Evolutionary conservation across 2,888 invertebrate genomes (phyloP).

Genomic region (Aphrophora alni): DNA sequence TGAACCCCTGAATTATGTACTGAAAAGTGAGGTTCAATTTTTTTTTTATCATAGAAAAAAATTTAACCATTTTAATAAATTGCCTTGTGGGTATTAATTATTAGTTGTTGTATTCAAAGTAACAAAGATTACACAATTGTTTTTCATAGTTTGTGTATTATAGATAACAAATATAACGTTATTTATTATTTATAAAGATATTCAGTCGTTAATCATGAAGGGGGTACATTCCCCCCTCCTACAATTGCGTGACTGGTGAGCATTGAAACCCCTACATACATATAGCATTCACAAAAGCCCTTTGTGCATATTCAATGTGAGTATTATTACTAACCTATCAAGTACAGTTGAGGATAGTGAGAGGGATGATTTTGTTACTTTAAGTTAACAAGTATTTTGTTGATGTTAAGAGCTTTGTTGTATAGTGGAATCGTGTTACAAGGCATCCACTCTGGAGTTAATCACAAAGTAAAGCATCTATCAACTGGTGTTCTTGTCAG

Average conservation of each 20-base stretch:
- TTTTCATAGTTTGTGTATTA: no score
- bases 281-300: constrained; percentile 29
- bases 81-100: no score
- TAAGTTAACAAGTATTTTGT: background rate
- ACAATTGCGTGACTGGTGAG: background rate
- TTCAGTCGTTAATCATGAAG: no score
- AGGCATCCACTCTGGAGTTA: background rate
- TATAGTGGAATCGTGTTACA: background rate
- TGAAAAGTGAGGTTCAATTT: no score
- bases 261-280: background rate
- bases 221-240: no score
- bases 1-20: no score
- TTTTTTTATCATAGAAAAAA: no score
- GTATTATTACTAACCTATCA: constrained; percentile 6
- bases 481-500: constrained; percentile 2
- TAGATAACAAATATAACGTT: no score
- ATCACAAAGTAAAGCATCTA: background rate
- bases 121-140: no score
- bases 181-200: no score
- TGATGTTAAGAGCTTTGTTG: constrained; percentile 6
- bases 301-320: constrained; percentile 30
- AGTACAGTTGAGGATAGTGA: background rate
- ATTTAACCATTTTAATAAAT: no score
- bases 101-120: no score
- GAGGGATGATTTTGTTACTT: background rate